Evolutionary conservation across 2,113 vertebrate genomes (phyloP), one percentile per base, ranked within the genome.

Genomic region (Neopipo cinnamomea): DNA sequence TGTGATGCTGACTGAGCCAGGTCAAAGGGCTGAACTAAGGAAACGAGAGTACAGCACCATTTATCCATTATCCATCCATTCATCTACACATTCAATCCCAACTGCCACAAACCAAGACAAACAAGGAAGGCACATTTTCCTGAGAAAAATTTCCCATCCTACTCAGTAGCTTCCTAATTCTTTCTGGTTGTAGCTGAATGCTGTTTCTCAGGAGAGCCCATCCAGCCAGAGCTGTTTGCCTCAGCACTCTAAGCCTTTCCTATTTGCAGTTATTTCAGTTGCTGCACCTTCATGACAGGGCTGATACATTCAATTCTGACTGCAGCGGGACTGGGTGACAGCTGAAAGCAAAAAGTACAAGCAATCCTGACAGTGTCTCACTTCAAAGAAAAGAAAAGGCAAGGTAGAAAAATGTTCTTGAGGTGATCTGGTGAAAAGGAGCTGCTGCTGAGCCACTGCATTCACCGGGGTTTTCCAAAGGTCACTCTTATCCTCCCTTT

Each of bases 331-430:
- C 62, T 46, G 53, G 88, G 76, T 96, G 96, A 96, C 87, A 92
- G 87, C 77, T 82, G 89, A 82, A 96, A 97, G 94, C 58, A 55
- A 85, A 94, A 95, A 88, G 86, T 85, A 87, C 91, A 82, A 96
- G 83, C 3, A 10, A 53, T 81, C 42, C 93, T 93, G 88, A 94
- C 95, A 92, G 70, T 72, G 42, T 62, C 62, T 95, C 49, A 66
- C 66, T 89, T 89, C 66, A 91, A 87, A 91, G 84, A 74, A 92
- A 95, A 70, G 84, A 70, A 78, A 91, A 85, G 61, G 46, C 65
- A 93, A 86, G 55, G 49, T 35, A 78, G 31, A 42, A 94, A 89
- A 75, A n/a, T 33, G 62, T 85, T 94, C 58, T 68, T 72, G 71
- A 89, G 49, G 58, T 41, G 72, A 55, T 46, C 37, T 85, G 58